Evolutionary conservation across 2,888 invertebrate genomes (phyloP), one percentile per base, ranked within the genome.

Genomic region (Chironomus riparius): DNA sequence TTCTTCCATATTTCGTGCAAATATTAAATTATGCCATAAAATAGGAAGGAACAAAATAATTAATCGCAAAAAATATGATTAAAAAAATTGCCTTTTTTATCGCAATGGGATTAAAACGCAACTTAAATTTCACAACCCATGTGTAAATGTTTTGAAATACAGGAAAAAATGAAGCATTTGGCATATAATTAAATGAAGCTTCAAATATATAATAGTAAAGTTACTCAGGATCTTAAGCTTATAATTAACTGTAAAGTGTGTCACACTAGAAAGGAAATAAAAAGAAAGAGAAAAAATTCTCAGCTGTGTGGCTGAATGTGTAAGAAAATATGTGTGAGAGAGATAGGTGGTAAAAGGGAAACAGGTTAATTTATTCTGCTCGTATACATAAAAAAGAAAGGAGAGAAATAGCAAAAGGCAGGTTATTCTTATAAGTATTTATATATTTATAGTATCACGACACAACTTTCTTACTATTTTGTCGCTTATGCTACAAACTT

Each of bases 401-500:
- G 38, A 38, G 38, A 38, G 10, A 38, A 38, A 38, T 65, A 65
- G 65, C 12, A 13, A 22, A 21, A 65, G 65, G 18, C 21, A 50
- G 50, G 15, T 50, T 50, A 0, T 18, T 22, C 13, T 24, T 65
- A 38, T 38, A 38, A 38, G 10, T 38, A 38, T 38, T 38, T 38
- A 65, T 65, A 24, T 65, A 65, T 65, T 56, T 56, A 56, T 56
- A 56, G 56, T 18, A 65, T 65, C 65, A 65, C 65, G 65, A 65
- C 65, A 38, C 38, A 65, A 65, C 65, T 65, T 65, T 65, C 65
- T 65, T 65, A 24, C 56, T 56, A 56, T 56, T 65, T 21, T 65
- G 65, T 65, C 65, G 65, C 65, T 65, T 65, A 65, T 56, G 15
- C 56, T 18, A 56, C 38, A 38, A 38, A 38, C 38, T 38, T 38